These are phyloP conservation scores for Hesperia comma DNA, from an alignment of 2,888 invertebrate genomes.

Conservation along the genomic window DNA sequence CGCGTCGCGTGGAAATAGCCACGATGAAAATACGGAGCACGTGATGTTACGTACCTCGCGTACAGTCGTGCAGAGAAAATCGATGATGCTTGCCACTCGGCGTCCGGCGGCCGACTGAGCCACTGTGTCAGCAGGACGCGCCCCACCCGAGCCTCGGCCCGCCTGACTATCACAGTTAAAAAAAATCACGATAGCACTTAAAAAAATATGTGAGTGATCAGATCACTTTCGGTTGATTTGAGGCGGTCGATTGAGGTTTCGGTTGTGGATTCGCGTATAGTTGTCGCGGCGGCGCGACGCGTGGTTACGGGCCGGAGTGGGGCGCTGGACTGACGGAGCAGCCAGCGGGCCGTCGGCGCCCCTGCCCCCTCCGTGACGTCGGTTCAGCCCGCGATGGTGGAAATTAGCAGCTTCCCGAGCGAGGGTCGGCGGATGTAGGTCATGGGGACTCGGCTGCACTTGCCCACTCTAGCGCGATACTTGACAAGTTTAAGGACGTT, in stretches of 20 bases:
- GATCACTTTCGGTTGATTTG: conserved; percentile 59
- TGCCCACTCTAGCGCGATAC: conserved; percentile 75
- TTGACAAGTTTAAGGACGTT: conserved; percentile 83
- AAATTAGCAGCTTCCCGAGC: conserved; percentile 84
- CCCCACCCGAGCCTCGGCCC: conserved; percentile 77
- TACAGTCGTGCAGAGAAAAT: conserved; percentile 77
- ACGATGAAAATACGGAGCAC: conserved; percentile 78
- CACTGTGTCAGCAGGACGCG: conserved; percentile 83
- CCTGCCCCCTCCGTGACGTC: conserved; percentile 73
- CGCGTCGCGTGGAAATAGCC: conserved; percentile 78
- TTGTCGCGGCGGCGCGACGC: conserved; percentile 60
- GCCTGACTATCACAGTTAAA: conserved; percentile 75
- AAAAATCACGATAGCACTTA: conserved; percentile 69
- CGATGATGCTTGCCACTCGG: conserved; percentile 82
- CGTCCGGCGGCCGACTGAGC: conserved; percentile 84
- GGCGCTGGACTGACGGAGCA: conserved; percentile 73
- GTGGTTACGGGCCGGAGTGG: conserved; percentile 67
- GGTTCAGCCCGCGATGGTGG: conserved; percentile 73
- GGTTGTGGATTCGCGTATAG: conserved; percentile 55
- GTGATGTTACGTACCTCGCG: conserved; percentile 81
- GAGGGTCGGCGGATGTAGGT: conserved; percentile 82
- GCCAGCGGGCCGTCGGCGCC: conserved; percentile 61
- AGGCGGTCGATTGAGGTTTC: conserved; percentile 63
- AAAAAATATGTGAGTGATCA: conserved; percentile 53
- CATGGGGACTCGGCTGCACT: conserved; percentile 82